A percentile compares a stretch with the other conserved stretches of the same genome.
Conservation (phyloP, 2,888 invertebrate species). For the Lamellibrachia columna region DNA sequence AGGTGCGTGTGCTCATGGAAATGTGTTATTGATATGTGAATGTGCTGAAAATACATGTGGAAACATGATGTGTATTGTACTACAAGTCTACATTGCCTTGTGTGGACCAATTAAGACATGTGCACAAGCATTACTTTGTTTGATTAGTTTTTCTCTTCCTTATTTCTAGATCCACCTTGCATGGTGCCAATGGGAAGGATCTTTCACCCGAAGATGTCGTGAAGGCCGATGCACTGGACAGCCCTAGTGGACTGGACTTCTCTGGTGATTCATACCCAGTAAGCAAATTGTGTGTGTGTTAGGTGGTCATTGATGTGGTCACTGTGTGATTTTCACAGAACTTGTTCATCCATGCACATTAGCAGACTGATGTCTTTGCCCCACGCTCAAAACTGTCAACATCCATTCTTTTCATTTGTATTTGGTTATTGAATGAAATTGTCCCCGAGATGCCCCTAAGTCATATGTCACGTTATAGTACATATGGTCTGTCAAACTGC, state of each 20-base stretch:
- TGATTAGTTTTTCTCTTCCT: not conserved
- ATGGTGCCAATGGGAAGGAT: not conserved
- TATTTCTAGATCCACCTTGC: not conserved
- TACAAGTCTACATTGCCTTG: not conserved
- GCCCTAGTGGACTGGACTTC: conserved; percentile 2
- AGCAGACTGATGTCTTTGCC: not conserved
- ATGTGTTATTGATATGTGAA: not conserved
- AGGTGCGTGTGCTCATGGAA: not conserved
- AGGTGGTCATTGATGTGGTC: not conserved
- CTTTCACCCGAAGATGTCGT: not conserved
- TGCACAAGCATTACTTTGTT: not conserved
- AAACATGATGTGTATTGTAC: not conserved
- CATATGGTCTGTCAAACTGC: not conserved
- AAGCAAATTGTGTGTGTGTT: not conserved
- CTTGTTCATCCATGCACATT: not conserved
- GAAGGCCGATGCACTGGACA: not conserved
- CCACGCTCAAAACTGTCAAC: not conserved
- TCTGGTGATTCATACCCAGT: not conserved
- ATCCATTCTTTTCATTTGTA: not conserved
- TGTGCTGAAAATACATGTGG: not conserved
- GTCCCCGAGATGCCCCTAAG: not conserved
- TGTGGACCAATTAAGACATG: not conserved
- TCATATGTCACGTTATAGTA: not conserved
- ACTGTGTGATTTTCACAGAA: not conserved
- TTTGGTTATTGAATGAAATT: not conserved